phyloP scores from a whole-genome alignment of 2,113 vertebrate genomes.

The Lophura nycthemera region DNA sequence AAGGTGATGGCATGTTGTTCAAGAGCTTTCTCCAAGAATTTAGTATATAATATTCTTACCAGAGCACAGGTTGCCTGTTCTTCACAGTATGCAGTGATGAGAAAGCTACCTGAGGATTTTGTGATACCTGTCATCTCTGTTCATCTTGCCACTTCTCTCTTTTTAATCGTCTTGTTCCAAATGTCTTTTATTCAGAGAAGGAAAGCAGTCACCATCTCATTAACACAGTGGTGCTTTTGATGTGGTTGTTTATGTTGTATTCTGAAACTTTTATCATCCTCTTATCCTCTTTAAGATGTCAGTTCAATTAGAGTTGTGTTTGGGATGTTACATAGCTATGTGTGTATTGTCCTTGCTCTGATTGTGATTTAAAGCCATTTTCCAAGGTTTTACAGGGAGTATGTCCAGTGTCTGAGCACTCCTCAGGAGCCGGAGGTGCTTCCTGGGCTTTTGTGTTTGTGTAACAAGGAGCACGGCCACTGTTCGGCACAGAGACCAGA shows the following conservation, averaged over 20 bases:
- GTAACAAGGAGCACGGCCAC: background rate
- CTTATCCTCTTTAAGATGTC: slow-evolving; percentile 5
- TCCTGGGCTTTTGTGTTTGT: background rate
- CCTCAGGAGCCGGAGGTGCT: background rate
- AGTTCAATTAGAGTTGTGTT: slow-evolving; percentile 21
- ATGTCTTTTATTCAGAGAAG: background rate
- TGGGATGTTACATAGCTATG: background rate
- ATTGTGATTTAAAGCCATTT: slow-evolving; percentile 49
- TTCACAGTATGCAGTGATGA: background rate
- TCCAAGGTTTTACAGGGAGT: slow-evolving; percentile 12
- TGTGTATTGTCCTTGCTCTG: slow-evolving; percentile 27
- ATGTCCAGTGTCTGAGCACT: background rate
- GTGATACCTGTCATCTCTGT: background rate
- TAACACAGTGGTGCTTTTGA: slow-evolving; percentile 27
- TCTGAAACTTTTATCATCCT: slow-evolving; percentile 10
- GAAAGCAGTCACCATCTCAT: slow-evolving; percentile 9
- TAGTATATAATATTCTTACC: background rate
- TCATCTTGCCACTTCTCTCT: background rate
- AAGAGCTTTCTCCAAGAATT: background rate
- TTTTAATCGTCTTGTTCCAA: slow-evolving; percentile 12
- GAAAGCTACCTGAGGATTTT: background rate
- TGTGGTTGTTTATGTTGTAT: slow-evolving; percentile 33
- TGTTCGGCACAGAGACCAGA: background rate
- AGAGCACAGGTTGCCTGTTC: background rate
- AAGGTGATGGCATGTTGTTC: background rate